Percentiles rank a stretch among this genome's conserved stretches.
Evolutionary conservation across 2,113 vertebrate species (phyloP).

Genomic region (Engraulis encrasicolus): DNA sequence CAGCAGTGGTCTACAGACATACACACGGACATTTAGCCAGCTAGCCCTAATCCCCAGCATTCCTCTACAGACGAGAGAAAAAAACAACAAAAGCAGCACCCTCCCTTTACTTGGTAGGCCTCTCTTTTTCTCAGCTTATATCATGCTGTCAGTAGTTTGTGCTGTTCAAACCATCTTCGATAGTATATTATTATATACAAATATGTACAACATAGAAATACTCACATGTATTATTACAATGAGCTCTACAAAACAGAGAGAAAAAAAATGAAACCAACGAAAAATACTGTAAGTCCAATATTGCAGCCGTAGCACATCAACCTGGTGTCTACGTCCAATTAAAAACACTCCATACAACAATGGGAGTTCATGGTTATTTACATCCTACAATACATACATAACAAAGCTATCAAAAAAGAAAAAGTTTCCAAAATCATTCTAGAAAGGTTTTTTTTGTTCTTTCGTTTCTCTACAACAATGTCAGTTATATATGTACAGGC

Average conservation of each 20-base stretch:
- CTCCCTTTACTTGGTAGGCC: constrained; percentile 54
- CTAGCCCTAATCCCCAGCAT: constrained; percentile 44
- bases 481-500: constrained; percentile 89
- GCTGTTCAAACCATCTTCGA: constrained; percentile 87
- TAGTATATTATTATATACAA: constrained; percentile 89
- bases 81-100: constrained; percentile 36
- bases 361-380: constrained; percentile 84
- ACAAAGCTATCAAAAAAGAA: constrained; percentile 83
- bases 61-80: constrained; percentile 21
- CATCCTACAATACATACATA: constrained; percentile 74
- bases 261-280: constrained; percentile 62
- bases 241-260: constrained; percentile 88
- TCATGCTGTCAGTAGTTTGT: constrained; percentile 86
- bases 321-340: constrained; percentile 62
- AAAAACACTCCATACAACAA: constrained; percentile 68
- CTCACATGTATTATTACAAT: constrained; percentile 93
- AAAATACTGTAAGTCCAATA: constrained; percentile 74
- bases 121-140: background rate
- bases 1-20: too few relatives aligned
- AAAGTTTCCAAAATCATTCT: constrained; percentile 87
- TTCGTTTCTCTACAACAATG: constrained; percentile 85
- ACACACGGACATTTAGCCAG: too few relatives aligned
- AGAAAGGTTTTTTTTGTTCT: constrained; percentile 81
- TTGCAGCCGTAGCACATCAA: constrained; percentile 82
- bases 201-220: constrained; percentile 96